Conservation (phyloP, 2,113 vertebrate species). For the Carettochelys insculpta region DNA sequence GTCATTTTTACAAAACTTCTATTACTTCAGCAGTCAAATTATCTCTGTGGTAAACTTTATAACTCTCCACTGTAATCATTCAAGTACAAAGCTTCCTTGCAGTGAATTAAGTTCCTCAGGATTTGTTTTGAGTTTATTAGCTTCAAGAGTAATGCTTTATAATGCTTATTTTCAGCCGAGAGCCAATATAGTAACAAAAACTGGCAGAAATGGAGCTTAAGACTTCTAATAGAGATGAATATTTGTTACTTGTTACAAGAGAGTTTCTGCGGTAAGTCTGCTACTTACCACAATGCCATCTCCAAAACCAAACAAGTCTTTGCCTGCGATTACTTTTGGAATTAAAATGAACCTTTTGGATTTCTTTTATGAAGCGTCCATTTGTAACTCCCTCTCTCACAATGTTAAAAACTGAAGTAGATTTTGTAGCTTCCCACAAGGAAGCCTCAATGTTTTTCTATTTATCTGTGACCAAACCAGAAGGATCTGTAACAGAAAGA, state of each 20-base stretch:
- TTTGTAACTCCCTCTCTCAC: background rate
- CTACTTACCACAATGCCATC: background rate
- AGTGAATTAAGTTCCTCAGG: background rate
- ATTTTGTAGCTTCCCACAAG: rapidly evolving
- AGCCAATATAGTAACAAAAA: background rate
- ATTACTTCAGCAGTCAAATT: background rate
- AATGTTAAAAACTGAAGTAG: background rate
- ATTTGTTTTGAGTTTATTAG: background rate
- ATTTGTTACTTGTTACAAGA: background rate
- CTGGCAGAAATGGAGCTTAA: background rate
- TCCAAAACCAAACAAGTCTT: background rate
- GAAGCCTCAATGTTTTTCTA: background rate
- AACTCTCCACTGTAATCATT: background rate
- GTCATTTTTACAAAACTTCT: background rate
- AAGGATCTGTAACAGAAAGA: rapidly evolving
- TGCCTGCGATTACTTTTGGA: background rate
- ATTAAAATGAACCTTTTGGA: background rate
- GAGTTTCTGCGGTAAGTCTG: background rate
- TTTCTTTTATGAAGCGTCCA: background rate
- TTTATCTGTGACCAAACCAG: rapidly evolving
- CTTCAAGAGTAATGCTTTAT: background rate
- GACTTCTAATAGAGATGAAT: background rate
- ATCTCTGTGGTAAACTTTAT: background rate
- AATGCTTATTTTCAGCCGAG: background rate
- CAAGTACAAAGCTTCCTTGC: background rate